A percentile compares a stretch with the other conserved stretches of the same genome.
phyloP scores from a whole-genome alignment of 2,797 vertebrate species.

The Muraenolepis orangiensis region DNA sequence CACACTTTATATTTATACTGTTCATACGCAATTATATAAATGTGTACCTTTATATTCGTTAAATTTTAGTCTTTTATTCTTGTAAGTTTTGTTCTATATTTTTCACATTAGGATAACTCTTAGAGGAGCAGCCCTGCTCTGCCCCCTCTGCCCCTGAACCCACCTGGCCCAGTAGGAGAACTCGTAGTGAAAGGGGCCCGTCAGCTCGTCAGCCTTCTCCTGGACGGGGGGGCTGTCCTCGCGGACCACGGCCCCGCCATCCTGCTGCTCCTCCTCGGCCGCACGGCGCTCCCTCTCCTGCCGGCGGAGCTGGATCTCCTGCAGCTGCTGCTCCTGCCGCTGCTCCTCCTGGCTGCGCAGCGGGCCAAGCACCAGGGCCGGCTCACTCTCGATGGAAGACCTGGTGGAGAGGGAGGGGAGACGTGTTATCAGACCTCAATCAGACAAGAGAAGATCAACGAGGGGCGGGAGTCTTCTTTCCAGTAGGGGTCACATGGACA shows the following conservation, averaged over 20 bases:
- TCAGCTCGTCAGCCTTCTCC: constrained; percentile 88
- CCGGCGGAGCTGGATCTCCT: constrained; percentile 76
- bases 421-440: too few species aligned
- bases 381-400: constrained; percentile 96
- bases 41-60: too few species aligned
- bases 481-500: too few species aligned
- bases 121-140: too few species aligned
- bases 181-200: constrained; percentile 89
- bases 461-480: too few species aligned
- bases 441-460: too few species aligned
- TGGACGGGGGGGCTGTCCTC: constrained; percentile 78
- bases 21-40: too few species aligned
- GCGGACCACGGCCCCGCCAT: constrained; percentile 37
- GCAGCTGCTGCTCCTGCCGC: constrained; percentile 83
- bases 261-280: constrained; percentile 46
- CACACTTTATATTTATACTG: too few species aligned
- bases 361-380: constrained; percentile 91
- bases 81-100: too few species aligned
- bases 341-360: constrained; percentile 88
- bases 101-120: too few species aligned
- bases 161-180: constrained; percentile 98
- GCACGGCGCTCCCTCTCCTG: constrained; percentile 72
- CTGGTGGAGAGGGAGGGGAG: constrained; percentile 21
- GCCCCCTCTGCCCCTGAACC: constrained; percentile 53
- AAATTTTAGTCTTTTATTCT: too few species aligned